A percentile compares a stretch with the other conserved stretches of the same genome.
Conservation (phyloP, 2,888 invertebrate species). For the Galerucella pusilla region DNA sequence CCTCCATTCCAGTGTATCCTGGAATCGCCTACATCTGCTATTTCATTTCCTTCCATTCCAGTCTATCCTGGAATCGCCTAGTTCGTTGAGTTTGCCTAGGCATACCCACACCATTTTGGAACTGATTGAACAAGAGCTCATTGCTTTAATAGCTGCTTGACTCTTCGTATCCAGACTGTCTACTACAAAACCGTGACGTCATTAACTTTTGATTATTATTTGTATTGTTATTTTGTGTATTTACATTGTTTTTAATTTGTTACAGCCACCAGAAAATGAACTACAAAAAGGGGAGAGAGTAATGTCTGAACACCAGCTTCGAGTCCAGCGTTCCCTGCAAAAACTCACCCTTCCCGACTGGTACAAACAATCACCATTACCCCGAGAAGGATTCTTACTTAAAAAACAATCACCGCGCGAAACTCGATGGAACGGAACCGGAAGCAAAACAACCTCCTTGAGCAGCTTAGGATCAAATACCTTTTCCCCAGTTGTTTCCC, state of each 20-base stretch:
- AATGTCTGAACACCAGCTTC: slow-evolving; percentile 93
- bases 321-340: slow-evolving; percentile 92
- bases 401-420: slow-evolving; percentile 70
- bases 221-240: too few relatives aligned
- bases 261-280: slow-evolving; percentile 94
- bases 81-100: too few relatives aligned
- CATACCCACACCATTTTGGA: too few relatives aligned
- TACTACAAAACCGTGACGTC: too few relatives aligned
- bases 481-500: slow-evolving; percentile 62
- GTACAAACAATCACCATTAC: slow-evolving; percentile 81
- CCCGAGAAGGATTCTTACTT: slow-evolving; percentile 82
- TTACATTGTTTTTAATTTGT: slow-evolving; percentile 45
- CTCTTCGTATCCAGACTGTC: too few relatives aligned
- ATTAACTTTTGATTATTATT: too few relatives aligned
- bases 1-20: too few relatives aligned
- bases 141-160: too few relatives aligned
- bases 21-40: too few relatives aligned
- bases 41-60: too few relatives aligned
- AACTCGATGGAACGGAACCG: slow-evolving; percentile 67
- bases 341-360: slow-evolving; percentile 95
- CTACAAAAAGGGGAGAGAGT: slow-evolving; percentile 87
- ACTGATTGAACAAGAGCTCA: too few relatives aligned
- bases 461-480: slow-evolving; percentile 74
- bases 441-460: slow-evolving; percentile 87
- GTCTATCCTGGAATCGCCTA: too few relatives aligned